These are phyloP conservation scores for Otocyon megalotis DNA, from an alignment of 2,113 vertebrate species.

Conservation along the genomic window DNA sequence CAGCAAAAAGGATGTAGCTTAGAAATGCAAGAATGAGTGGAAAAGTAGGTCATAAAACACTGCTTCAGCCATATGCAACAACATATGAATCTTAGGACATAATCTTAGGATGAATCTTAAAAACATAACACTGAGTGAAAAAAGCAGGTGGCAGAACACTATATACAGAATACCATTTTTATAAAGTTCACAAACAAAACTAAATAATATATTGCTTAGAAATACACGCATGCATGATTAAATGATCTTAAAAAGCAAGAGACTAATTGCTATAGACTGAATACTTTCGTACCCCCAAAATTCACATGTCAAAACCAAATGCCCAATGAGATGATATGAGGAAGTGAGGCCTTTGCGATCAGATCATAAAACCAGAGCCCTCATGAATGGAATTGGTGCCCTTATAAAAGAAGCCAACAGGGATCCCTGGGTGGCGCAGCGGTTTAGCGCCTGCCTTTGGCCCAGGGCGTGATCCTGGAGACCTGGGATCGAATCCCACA, in stretches of 20 bases:
- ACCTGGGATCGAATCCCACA: no score
- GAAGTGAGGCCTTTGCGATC: not conserved
- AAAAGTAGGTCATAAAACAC: slow-evolving; percentile 35
- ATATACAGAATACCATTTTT: slow-evolving; percentile 55
- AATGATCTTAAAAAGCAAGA: slow-evolving; percentile 21
- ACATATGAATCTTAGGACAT: slow-evolving; percentile 49
- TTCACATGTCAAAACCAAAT: not conserved
- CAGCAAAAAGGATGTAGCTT: not conserved
- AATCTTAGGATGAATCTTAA: slow-evolving; percentile 37
- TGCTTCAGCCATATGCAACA: not conserved
- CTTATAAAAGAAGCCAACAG: not conserved
- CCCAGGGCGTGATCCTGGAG: no score
- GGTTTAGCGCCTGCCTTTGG: no score
- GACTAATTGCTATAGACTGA: not conserved
- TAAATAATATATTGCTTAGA: slow-evolving; percentile 41
- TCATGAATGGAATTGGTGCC: not conserved
- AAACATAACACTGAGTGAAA: slow-evolving; percentile 39
- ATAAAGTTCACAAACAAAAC: slow-evolving; percentile 61
- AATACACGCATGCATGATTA: not conserved
- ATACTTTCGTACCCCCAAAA: not conserved
- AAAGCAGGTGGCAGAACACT: slow-evolving; percentile 44
- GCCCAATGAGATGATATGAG: not conserved
- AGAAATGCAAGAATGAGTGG: slow-evolving; percentile 19
- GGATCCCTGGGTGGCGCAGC: no score
- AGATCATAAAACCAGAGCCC: not conserved